Base-by-base conservation (phyloP, 2,888 invertebrate genomes). In the Acanthosoma haemorrhoidale region DNA sequence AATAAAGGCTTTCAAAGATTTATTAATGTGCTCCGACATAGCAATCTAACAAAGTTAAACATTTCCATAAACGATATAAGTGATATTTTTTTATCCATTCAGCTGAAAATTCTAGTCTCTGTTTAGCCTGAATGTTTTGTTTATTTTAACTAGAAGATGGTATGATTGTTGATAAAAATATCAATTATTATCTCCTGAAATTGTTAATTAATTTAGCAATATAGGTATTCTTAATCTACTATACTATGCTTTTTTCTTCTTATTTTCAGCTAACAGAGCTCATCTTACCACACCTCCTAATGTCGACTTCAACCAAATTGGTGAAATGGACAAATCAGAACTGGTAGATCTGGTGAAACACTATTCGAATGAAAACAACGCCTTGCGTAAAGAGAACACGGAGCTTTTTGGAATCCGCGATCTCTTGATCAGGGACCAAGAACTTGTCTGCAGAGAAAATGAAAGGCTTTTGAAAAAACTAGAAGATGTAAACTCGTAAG, bases 381-480 rank as follows among this genome's bases (percentile, higher is more conserved):
- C 90, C 0, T 80, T 90, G 66, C 84, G 94, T 51, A 85, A 86
- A 18, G 95, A 96, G 81, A 96, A 95, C 80, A 85, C 88, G 1
- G 94, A 96, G 75, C 82, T 96, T 68, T 94, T 88, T 80, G 85
- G 85, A 36, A 86, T 90, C 0, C 82, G 92, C 60, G 94, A 95
- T 78, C 85, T 89, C 74, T 84, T 94, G 72, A 84, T 93, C 74
- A 81, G 94, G 11, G 96, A 96, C 79, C 95, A 95, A 79, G 95
- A 96, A 79, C 80, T 92, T 38, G 88, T 96, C 31, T 93, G 92
- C 77, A 83, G 92, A 69, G 96, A 96, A 80, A 96, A 96, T 77
- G 96, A 96, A 79, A 82, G 92, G 67, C 83, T 96, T 71, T 81
- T 92, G 68, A 91, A 90, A 80, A 93, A 94, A 80, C 81, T 96